These are phyloP conservation scores for Albula goreensis DNA, from an alignment of 2,113 vertebrate species.

Conservation along the genomic window DNA sequence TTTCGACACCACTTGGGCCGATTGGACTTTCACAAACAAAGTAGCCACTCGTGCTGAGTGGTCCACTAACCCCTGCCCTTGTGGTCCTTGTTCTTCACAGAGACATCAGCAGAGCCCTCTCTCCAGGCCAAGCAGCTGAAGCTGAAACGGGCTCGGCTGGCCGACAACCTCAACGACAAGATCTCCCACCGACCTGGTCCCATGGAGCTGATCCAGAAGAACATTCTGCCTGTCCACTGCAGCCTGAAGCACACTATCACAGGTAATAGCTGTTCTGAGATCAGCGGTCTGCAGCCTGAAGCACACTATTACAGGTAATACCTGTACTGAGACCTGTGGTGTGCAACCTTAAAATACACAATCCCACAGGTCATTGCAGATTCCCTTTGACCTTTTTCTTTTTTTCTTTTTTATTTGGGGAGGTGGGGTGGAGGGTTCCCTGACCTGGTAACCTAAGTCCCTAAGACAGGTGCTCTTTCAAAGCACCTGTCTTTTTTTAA, in stretches of 20 bases:
- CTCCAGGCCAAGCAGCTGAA: slow-evolving; percentile 96
- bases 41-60: not conserved
- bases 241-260: slow-evolving; percentile 64
- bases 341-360: not conserved
- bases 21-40: not conserved
- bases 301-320: not conserved
- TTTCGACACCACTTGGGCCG: too few relatives aligned
- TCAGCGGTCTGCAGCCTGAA: not conserved
- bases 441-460: too few relatives aligned
- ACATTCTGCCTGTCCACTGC: slow-evolving; percentile 89
- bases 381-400: too few relatives aligned
- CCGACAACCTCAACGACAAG: slow-evolving; percentile 97
- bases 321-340: not conserved
- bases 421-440: too few relatives aligned
- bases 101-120: slow-evolving; percentile 94
- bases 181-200: slow-evolving; percentile 93
- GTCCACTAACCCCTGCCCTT: not conserved
- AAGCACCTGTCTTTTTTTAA: too few relatives aligned
- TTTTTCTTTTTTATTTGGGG: too few relatives aligned
- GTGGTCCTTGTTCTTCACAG: slow-evolving; percentile 61
- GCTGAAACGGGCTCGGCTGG: slow-evolving; percentile 90
- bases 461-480: too few relatives aligned
- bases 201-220: slow-evolving; percentile 95
- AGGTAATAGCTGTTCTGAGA: slow-evolving; percentile 49
- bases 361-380: not conserved